A percentile compares a stretch with the other conserved stretches of the same genome.
Conservation (phyloP, 2,797 vertebrate genomes). For the Periparus ater region DNA sequence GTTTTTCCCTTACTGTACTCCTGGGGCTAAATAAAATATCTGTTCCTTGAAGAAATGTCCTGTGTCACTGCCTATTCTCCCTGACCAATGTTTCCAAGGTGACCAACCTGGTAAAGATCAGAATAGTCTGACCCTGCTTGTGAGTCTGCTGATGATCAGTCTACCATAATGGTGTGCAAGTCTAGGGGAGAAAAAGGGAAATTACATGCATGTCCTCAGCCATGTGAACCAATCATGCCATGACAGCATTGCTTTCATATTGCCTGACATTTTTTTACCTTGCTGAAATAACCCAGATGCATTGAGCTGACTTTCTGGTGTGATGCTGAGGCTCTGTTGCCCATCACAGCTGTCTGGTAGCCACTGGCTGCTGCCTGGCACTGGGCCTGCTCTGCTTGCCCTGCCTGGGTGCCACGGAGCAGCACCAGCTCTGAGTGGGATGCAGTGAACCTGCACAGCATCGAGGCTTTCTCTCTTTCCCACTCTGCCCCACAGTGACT, state of each 20-base stretch:
- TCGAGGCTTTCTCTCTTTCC: not conserved
- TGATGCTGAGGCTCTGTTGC: not conserved
- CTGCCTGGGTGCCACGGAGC: not conserved
- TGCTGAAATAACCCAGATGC: not conserved
- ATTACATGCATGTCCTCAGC: not conserved
- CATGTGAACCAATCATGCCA: not conserved
- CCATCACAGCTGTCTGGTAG: not conserved
- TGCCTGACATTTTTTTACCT: not conserved
- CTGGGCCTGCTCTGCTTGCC: not conserved
- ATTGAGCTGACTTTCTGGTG: no score
- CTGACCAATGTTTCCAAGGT: not conserved
- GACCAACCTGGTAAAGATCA: not conserved
- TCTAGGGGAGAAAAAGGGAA: not conserved
- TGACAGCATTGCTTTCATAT: not conserved
- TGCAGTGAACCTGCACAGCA: not conserved
- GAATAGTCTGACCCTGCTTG: not conserved
- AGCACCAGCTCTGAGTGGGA: not conserved
- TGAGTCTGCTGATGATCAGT: not conserved
- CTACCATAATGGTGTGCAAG: not conserved
- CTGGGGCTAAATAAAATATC: not conserved
- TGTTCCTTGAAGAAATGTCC: not conserved
- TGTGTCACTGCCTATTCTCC: not conserved
- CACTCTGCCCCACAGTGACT: not conserved
- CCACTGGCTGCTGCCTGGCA: not conserved
- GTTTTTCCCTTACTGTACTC: not conserved